Evolutionary conservation across 92 coral and sea anemone species (phyloP), one percentile per base, ranked within the genome.

Genomic region (Hydrozoanthus gracilis): DNA sequence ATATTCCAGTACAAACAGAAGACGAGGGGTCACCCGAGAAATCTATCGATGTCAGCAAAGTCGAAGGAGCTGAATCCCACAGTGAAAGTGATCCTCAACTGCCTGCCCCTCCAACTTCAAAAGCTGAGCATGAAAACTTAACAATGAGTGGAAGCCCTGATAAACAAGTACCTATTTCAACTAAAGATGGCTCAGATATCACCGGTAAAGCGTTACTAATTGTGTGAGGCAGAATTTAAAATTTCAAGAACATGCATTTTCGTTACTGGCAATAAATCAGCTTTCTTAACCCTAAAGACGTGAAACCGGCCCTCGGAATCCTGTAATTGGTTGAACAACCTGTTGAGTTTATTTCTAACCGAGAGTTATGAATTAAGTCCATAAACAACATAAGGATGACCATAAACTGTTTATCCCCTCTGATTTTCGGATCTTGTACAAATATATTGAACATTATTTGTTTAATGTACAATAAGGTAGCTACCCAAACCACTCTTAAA

Each of bases 21-120:
- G 87, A 88, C 39, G 39, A 74, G 58, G 76, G 16, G 15, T 70
- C 89, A 11, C 89, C 89, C 27, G 78, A 17, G 27, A 75, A 83
- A 16, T 45, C 86, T 17, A 82, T 62, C 4, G 87, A 86, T 52
- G 86, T 77, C 15, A 45, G 15, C 51, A 86, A 78, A 5, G 62
- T 35, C 18, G 91, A 51, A 8, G 88, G 88, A 46, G 80, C 71
- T 83, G 84, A 88, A 14, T 58, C 87, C 8, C 88, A 8, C 50
- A 55, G 78, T 48, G 88, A 72, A 66, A 94, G 94, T 55, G 94
- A 90, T 68, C 86, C 98, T 1, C 84, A 88, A 35, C 62, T 91
- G 6, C 85, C 92, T 51, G 98, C 95, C 44, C 98, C 98, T 7
- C 98, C 95, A 62, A 92, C 92, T 12, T 94, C 98, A 8, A 86